Percentiles rank a stretch among this genome's conserved stretches.
These are phyloP conservation scores for Coenobita brevimanus DNA, from an alignment of 1,140 invertebrate genomes.

Conservation along the genomic window DNA sequence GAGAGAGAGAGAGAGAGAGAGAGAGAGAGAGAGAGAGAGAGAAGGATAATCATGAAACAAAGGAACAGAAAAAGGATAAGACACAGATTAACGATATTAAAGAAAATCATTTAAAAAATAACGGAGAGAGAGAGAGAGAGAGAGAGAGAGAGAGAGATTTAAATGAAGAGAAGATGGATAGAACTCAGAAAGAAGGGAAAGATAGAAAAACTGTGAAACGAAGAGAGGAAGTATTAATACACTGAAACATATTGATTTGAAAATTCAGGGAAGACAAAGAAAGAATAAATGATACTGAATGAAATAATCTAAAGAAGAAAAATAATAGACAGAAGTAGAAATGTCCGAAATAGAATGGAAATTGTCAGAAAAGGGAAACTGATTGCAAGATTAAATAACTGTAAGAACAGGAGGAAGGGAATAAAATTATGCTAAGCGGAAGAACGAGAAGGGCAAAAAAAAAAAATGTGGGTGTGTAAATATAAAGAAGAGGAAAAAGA, in stretches of 20 bases:
- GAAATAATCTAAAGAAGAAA: background rate
- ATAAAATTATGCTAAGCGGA: no score
- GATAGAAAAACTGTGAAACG: background rate
- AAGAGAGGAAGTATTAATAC: background rate
- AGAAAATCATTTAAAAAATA: slow-evolving; percentile 19
- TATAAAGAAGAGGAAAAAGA: no score
- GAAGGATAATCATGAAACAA: background rate
- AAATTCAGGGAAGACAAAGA: background rate
- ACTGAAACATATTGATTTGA: background rate
- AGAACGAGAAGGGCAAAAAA: no score
- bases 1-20: background rate
- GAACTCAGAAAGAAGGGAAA: background rate
- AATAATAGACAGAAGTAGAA: background rate
- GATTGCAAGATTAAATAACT: no score
- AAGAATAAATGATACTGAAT: background rate
- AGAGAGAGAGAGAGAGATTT: no score
- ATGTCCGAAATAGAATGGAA: no score
- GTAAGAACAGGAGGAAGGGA: no score
- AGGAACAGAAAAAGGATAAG: background rate
- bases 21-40: slow-evolving; percentile 5
- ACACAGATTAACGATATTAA: background rate
- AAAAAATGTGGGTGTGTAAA: no score
- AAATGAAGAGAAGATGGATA: no score
- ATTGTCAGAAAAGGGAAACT: no score
- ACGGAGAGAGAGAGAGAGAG: background rate